Evolutionary conservation across 53 echinoderm and acorn worm genomes (phyloP).

Genomic region (Apostichopus leukothele): DNA sequence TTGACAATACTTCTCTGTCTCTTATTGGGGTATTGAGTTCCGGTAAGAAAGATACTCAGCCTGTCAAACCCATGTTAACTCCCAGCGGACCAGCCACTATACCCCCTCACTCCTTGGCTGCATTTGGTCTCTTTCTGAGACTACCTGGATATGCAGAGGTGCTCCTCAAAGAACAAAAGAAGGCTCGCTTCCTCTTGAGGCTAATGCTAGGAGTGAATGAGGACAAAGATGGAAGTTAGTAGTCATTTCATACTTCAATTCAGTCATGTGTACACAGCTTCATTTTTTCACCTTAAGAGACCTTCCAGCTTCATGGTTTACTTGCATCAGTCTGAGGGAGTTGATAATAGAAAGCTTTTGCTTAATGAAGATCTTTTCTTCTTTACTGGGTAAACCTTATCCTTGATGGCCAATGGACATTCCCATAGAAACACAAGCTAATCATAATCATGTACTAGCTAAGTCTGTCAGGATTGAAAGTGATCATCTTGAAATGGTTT

Average conservation of each 20-base stretch:
- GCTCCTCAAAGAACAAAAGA: conserved; percentile 90
- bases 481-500: background rate
- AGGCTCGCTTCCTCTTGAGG: conserved; percentile 89
- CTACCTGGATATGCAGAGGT: conserved; percentile 99
- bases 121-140: conserved; percentile 92
- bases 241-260: too few species aligned
- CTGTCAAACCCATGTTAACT: conserved; percentile 33
- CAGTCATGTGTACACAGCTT: too few species aligned
- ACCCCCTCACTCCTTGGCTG: conserved; percentile 96
- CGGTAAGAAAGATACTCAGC: conserved; percentile 15
- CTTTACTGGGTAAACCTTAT: too few species aligned
- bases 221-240: conserved; percentile 93
- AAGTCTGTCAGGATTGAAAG: background rate
- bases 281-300: too few species aligned
- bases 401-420: too few species aligned
- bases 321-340: too few species aligned
- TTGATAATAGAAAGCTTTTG: too few species aligned
- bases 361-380: too few species aligned
- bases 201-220: conserved; percentile 92
- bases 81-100: conserved; percentile 65
- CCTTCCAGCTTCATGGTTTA: too few species aligned
- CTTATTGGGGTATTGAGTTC: background rate
- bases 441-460: conserved; percentile 34
- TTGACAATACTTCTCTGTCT: conserved; percentile 7
- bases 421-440: too few species aligned